Evolutionary conservation across 2,113 vertebrate species (phyloP), one percentile per base, ranked within the genome.

Genomic region (Crypturellus undulatus): DNA sequence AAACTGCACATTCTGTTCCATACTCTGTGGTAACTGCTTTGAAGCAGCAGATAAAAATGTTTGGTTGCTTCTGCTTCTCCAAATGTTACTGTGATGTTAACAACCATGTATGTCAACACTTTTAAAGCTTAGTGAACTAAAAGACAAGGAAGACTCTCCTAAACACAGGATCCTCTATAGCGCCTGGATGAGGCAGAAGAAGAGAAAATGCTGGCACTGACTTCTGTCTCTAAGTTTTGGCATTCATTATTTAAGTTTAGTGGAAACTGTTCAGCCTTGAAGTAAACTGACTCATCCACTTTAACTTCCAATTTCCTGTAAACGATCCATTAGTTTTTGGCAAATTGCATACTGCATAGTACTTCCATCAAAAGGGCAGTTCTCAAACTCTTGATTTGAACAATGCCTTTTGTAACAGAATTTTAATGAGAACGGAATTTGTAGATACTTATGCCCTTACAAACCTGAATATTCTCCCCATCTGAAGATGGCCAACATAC

Each of bases 281-380:
- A 97, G 97, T 87, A 94, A 95, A 96, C 97, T 98, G 97, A 98
- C 97, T 97, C 97, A 98, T 96, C 91, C 93, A 96, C 95, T 97
- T 97, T 94, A 97, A 97, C 93, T 97, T 98, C 92, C 84, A 96
- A 96, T 96, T 98, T 98, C 97, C 97, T 96, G 97, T 96, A 97
- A 98, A 96, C 20, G 56, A 97, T 95, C 96, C 97, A 96, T 97
- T 97, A 91, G 83, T 89, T 97, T 97, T 96, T 97, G 97, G 97
- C 96, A 96, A 90, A 92, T 95, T 84, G 82, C 49, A 64, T 5
- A 85, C 87, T 84, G 89, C 92, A 93, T 59, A 65, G 82, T 86
- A 88, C 93, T 92, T 94, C 85, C 84, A 97, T 90, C 95, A 88
- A 95, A 96, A 96, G 67, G 83, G 87, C 93, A 92, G 89, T 63